Conservation (phyloP, 2,113 vertebrate species). For the Leucoraja erinaceus region DNA sequence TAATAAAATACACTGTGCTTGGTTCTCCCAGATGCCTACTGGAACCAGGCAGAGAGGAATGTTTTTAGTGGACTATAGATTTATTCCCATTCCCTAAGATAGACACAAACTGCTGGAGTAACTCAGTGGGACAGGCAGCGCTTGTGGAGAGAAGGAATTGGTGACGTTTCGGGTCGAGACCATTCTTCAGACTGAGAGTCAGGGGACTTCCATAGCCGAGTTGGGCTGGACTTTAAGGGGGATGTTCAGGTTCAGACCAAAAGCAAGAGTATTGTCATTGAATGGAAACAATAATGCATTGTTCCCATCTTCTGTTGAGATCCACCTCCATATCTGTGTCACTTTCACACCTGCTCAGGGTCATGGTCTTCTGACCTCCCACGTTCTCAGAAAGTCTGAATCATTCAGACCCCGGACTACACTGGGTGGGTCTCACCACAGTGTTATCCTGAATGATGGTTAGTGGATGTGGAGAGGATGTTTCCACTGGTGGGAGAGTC, state of each 20-base stretch:
- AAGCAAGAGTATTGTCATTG: too few relatives aligned
- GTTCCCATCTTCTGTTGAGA: background rate
- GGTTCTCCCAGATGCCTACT: background rate
- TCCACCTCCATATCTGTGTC: background rate
- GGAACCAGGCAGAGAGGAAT: background rate
- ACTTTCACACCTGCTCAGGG: background rate
- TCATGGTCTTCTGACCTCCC: too few relatives aligned
- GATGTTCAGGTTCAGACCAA: background rate
- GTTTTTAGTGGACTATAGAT: too few relatives aligned
- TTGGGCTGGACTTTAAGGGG: background rate
- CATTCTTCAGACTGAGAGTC: too few relatives aligned
- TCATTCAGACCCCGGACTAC: background rate
- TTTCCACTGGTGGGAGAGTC: too few relatives aligned
- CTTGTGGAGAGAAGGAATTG: too few relatives aligned
- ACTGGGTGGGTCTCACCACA: background rate
- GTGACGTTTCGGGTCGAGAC: too few relatives aligned
- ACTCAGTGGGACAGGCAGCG: too few relatives aligned
- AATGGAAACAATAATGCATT: background rate
- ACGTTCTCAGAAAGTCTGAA: background rate
- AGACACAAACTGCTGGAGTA: too few relatives aligned
- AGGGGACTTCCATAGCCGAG: background rate
- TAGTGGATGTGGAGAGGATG: too few relatives aligned
- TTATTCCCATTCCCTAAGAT: background rate
- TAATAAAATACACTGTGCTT: background rate
- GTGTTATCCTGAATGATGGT: too few relatives aligned